Evolutionary conservation across 2,797 vertebrate species (phyloP), one percentile per base, ranked within the genome.

Genomic region (Pantherophis alleghaniensis): DNA sequence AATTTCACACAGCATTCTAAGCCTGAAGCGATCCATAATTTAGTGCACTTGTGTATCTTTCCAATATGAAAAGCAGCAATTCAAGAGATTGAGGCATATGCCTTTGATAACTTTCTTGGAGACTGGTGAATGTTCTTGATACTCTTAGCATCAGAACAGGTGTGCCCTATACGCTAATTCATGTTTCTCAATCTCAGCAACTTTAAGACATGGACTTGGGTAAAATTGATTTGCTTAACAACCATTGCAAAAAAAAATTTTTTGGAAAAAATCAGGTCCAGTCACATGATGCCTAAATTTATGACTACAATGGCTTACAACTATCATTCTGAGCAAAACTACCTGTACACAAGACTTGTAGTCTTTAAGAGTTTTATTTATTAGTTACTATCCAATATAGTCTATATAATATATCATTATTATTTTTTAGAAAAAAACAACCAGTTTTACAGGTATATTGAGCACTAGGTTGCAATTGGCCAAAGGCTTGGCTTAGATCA

Each of bases 401-500:
- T 47, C 20, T 47, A 79, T 37, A 7, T 74, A 42, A 22, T 20
- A 42, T 79, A 79, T 74, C 63, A 14, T 28, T n/a, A 14, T 28
- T n/a, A 13, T 28, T n/a, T 14, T n/a, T 66, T 37, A 42, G 16
- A 14, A 37, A 88, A 22, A 16, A 55, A 28, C 9, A 14, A 4
- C 22, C 37, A 13, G 37, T 89, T 89, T 88, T 26, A 47, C 5
- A 89, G 2, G n/a, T 24, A 28, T 42, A 28, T 51, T 42, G 42
- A 11, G n/a, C 32, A 56, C 24, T 47, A 1, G 2, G 32, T 5
- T n/a, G 66, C 24, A 18, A 11, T 3, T 7, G 0, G 47, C 24
- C 69, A 10, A 61, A 86, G 24, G 55, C 88, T 61, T 59, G 61
- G 63, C 63, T 98, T 97, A 99, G 51, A 99, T 98, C 98, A 98